A percentile compares a stretch with the other conserved stretches of the same genome.
Conservation (phyloP, 2,797 vertebrate species). For the Anniella stebbinsi region DNA sequence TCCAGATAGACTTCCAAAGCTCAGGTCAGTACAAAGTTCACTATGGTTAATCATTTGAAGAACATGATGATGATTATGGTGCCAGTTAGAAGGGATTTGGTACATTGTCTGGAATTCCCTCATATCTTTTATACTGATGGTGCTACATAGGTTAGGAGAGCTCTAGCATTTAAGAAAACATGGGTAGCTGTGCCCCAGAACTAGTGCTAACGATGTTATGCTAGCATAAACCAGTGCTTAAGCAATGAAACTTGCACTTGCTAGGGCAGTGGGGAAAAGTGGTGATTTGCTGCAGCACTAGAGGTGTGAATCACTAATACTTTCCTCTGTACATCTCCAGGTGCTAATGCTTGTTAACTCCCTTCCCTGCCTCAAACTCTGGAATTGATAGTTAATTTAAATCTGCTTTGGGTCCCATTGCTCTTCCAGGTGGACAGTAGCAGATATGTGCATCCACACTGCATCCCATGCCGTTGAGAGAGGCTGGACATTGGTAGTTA, state of each 20-base stretch:
- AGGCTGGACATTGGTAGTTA: background rate
- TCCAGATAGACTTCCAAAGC: constrained; percentile 89
- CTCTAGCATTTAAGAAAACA: constrained; percentile 39
- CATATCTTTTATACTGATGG: constrained; percentile 30
- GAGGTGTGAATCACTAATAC: background rate
- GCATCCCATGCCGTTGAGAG: background rate
- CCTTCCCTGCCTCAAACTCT: background rate
- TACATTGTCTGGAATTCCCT: background rate
- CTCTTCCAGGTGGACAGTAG: background rate
- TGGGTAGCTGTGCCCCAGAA: background rate
- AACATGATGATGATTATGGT: background rate
- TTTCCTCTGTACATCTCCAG: background rate
- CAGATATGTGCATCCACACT: background rate
- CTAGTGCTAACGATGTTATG: no score
- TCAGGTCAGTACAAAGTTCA: constrained; percentile 81
- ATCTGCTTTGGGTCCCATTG: background rate
- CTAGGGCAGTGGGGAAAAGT: background rate
- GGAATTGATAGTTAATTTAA: background rate
- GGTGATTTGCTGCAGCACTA: background rate
- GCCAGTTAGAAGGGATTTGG: background rate
- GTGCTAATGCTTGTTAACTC: background rate
- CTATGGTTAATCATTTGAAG: background rate
- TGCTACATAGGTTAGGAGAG: constrained; percentile 43
- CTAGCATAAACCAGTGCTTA: no score
- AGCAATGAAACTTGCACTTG: background rate